These are phyloP conservation scores for Troides helena DNA, from an alignment of 2,888 invertebrate species.

Conservation along the genomic window DNA sequence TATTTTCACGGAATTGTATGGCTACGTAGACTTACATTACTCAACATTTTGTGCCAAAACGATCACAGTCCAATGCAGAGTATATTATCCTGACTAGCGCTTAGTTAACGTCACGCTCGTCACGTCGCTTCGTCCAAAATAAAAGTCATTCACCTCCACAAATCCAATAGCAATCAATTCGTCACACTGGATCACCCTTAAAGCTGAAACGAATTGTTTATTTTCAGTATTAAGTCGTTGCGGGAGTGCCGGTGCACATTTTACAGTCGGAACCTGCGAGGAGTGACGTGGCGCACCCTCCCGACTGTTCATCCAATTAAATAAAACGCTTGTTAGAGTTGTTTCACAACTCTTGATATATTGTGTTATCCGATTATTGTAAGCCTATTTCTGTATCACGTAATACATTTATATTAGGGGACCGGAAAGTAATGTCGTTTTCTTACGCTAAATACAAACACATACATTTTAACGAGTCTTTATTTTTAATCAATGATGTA, in stretches of 20 bases:
- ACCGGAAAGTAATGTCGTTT: no score
- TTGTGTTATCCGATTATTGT: neutral
- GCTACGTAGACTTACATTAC: no score
- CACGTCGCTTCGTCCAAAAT: neutral
- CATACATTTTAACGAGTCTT: no score
- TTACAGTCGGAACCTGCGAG: constrained; percentile 52
- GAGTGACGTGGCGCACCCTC: constrained; percentile 45
- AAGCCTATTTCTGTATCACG: no score
- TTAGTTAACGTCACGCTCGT: neutral
- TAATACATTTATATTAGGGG: no score
- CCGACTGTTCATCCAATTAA: constrained; percentile 49
- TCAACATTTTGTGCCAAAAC: no score
- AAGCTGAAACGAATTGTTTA: constrained; percentile 72
- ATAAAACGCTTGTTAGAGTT: constrained; percentile 42
- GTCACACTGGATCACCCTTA: constrained; percentile 61
- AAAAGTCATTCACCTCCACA: constrained; percentile 55
- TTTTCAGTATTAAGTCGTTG: constrained; percentile 62
- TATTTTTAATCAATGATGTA: no score
- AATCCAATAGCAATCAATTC: constrained; percentile 61
- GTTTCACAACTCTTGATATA: neutral
- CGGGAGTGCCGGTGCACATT: constrained; percentile 64
- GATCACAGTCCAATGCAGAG: no score
- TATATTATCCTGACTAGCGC: neutral
- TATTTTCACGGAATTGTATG: no score
- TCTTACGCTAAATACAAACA: no score